Base-by-base conservation (phyloP, 2,797 vertebrate genomes). In the Darevskia mixta region DNA sequence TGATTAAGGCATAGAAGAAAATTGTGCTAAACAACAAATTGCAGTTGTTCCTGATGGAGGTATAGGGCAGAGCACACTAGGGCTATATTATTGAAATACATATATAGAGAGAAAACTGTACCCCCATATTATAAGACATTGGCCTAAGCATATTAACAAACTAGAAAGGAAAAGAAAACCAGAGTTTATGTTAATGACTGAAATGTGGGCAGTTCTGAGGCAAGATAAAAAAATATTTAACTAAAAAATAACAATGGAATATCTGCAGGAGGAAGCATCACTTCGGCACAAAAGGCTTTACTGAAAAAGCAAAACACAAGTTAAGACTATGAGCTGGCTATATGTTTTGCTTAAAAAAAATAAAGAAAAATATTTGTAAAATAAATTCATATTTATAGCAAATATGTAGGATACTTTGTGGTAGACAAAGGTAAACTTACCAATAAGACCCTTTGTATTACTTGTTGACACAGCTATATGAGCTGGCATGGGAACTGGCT, bases 391-490 rank as follows among this genome's bases (percentile, higher is more conserved):
- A 89, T 85, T 49, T 1, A 67, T 9, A 82, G 29, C 17, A 91
- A 92, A 89, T 58, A 0, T 81, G 87, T 71, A 84, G 88, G 86
- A 88, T 61, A 89, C 9, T 79, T 92, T 11, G 85, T 0, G 1
- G 67, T 11, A 93, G 91, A 90, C 0, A 8, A 89, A 93, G 91
- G 41, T 85, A 75, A 86, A 97, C 98, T 98, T 97, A 99, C 98
- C 97, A 76, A 98, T 94, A 69, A 97, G 95, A 29, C 97, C 97
- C 97, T 99, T 99, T 91, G 98, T 95, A 82, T 95, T 95, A 87
- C 97, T 98, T 0, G 98, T 92, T 0, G 98, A 96, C 95, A 98
- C 97, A 78, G 98, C 97, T 17, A 98, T 96, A 1, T 99, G 98
- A 73, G 98, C 87, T 1, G 98, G 97, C 77, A 97, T 55, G 1